These are phyloP conservation scores for Psammodynastes pulverulentus DNA, from an alignment of 2,113 vertebrate genomes.

Conservation along the genomic window DNA sequence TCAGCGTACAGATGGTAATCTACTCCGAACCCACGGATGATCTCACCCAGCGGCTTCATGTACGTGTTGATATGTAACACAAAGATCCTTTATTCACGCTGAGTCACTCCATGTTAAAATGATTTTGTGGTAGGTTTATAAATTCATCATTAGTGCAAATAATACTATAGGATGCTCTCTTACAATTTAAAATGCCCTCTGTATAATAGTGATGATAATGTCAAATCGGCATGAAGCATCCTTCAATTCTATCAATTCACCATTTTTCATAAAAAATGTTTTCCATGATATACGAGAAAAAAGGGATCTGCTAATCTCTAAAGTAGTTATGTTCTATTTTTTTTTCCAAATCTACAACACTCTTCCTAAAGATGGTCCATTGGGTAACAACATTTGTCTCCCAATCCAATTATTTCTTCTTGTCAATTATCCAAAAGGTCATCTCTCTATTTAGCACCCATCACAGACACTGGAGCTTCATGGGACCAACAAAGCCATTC, in stretches of 20 bases:
- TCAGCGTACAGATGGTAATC: too few relatives aligned
- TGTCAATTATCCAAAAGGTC: conserved; percentile 19
- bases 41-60: too few relatives aligned
- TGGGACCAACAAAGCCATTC: neutral
- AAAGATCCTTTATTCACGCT: neutral
- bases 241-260: neutral
- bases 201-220: neutral
- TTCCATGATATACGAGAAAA: neutral
- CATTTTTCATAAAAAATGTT: neutral
- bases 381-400: neutral
- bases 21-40: too few relatives aligned
- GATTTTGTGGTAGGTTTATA: neutral
- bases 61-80: too few relatives aligned
- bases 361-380: neutral
- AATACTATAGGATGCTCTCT: neutral
- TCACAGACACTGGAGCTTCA: neutral
- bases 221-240: neutral
- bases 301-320: conserved; percentile 2
- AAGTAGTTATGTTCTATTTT: neutral
- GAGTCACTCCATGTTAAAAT: neutral
- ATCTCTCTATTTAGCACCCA: neutral
- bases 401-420: conserved; percentile 23
- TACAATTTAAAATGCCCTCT: neutral
- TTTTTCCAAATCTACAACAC: conserved; percentile 4
- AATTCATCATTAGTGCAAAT: neutral